Conservation (phyloP, 1,140 invertebrate species). For the Ceratosolen solmsi region DNA sequence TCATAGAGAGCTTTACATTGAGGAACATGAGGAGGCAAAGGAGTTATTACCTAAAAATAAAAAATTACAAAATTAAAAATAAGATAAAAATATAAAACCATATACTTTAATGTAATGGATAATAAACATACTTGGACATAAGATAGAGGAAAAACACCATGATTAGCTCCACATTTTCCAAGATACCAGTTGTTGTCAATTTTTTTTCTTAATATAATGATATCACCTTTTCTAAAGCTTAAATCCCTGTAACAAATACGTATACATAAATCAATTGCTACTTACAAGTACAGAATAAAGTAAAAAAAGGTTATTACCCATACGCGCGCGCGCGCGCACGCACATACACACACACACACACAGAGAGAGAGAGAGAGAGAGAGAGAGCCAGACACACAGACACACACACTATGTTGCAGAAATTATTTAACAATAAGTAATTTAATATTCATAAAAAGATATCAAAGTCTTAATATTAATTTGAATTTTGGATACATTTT, state of each 20-base stretch:
- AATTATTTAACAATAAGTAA: conserved; percentile 1
- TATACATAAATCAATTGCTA: conserved; percentile 24
- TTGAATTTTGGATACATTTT: conserved; percentile 14
- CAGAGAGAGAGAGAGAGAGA: no score
- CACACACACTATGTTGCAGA: no score
- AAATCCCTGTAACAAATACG: conserved; percentile 81
- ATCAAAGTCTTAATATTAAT: no score
- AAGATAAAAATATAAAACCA: conserved; percentile 14
- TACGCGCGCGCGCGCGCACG: no score
- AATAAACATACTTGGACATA: conserved; percentile 84
- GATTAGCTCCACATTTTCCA: conserved; percentile 85
- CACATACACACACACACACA: no score
- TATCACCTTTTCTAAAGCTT: conserved; percentile 91
- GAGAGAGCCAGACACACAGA: no score
- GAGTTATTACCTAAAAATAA: conserved; percentile 81
- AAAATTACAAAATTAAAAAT: conserved; percentile 12
- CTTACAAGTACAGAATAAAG: background rate
- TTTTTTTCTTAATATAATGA: conserved; percentile 86
- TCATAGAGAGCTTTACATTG: conserved; percentile 95
- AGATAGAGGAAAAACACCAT: conserved; percentile 89
- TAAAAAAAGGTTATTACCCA: no score
- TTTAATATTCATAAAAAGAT: no score
- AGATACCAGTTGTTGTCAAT: conserved; percentile 94
- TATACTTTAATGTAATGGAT: conserved; percentile 41
- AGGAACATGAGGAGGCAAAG: conserved; percentile 83